Base-by-base conservation (phyloP, 2,888 invertebrate species). In the Blastobasis lacticolella region DNA sequence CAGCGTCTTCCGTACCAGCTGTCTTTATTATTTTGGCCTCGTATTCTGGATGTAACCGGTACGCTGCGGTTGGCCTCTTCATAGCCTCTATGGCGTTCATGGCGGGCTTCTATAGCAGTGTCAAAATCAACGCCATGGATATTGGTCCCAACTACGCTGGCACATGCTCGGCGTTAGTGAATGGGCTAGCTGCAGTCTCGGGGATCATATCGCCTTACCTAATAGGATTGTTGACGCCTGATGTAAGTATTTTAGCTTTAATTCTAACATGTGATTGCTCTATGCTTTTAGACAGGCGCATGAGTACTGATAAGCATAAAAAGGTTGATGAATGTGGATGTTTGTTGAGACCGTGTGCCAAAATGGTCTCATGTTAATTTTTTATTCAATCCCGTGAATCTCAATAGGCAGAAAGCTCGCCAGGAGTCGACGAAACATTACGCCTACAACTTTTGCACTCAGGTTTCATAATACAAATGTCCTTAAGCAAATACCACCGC, bases 71-170 rank as follows among this genome's bases (percentile, higher is more conserved):
- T 5, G 84, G 89, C 45, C 76, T 91, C 53, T 91, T 92, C 69
- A 90, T 92, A 49, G 71, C 90, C 38, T 90, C 87, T 38, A 90
- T 92, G 91, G 90, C 90, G 41, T 89, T 91, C 55, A 92, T 93
- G 92, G 93, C 92, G 1, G 90, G 91, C 1, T 93, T 91, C 73
- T 93, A 93, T 66, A 91, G 92, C 61, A 91, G 91, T 54, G 89
- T 92, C 65, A 91, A 92, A 71, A 91, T 92, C 51, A 92, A 92
- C 70, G 90, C 91, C 4, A 83, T 92, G 73, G 92, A 92, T 64
- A 81, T 92, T 37, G 89, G 91, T 0, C 90, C 91, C 0, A 92
- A 92, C 66, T 92, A 89, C 60, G 91, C 92, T 0, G 92, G 92
- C 0, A 91, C 91, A 0, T 80, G 91, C 44, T 91, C 92, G 66